Evolutionary conservation across 2,113 vertebrate species (phyloP).

Genomic region (Paracanthobrama guichenoti): DNA sequence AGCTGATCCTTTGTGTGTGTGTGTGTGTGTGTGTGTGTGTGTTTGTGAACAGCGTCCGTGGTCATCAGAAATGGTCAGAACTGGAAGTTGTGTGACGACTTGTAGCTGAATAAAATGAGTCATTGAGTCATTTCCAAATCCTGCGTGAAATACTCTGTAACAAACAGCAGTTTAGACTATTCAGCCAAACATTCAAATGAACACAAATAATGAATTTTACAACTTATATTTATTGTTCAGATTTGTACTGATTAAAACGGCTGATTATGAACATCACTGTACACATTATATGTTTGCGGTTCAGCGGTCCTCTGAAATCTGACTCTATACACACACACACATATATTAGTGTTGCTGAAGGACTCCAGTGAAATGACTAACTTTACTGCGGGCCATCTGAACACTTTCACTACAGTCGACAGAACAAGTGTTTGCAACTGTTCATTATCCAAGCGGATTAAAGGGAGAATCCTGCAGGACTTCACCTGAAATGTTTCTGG

Average conservation of each 20-base stretch:
- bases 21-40: no score
- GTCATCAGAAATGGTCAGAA: neutral
- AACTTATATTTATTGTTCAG: conserved; percentile 49
- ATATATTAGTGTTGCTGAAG: conserved; percentile 35
- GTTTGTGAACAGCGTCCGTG: no score
- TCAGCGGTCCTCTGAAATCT: neutral
- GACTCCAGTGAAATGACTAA: conserved; percentile 58
- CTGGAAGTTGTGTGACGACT: neutral
- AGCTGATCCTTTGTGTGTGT: no score
- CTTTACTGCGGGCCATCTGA: conserved; percentile 25
- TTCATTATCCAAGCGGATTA: neutral
- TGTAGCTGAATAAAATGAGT: conserved; percentile 1
- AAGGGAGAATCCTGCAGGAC: conserved; percentile 31
- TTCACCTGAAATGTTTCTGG: conserved; percentile 35
- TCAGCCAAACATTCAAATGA: neutral
- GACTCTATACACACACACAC: no score
- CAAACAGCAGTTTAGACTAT: no score
- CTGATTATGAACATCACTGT: conserved; percentile 41
- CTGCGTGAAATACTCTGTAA: neutral
- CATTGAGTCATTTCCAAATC: neutral
- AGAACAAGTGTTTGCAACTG: neutral
- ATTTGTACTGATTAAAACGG: conserved; percentile 43
- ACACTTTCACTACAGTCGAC: neutral
- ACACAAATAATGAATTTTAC: conserved; percentile 18
- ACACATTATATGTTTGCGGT: conserved; percentile 41